These are phyloP conservation scores for Taurulus bubalis DNA, from an alignment of 2,113 vertebrate species.

Conservation along the genomic window DNA sequence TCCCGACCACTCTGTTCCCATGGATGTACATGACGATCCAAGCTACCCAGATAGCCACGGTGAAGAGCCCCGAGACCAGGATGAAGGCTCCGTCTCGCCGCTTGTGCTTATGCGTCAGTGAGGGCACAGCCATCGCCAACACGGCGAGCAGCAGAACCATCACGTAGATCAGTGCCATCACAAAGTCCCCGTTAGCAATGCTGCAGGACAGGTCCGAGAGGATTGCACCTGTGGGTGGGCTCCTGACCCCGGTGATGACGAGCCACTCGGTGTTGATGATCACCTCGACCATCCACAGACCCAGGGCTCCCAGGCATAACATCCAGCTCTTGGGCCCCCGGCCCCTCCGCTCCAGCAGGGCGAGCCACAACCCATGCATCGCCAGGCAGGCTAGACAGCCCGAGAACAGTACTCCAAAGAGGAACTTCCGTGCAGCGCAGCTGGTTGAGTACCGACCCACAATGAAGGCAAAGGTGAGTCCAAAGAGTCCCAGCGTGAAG, in stretches of 20 bases:
- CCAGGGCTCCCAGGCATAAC: conserved; percentile 84
- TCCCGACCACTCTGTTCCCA: conserved; percentile 77
- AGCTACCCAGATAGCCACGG: conserved; percentile 87
- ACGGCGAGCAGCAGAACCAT: conserved; percentile 87
- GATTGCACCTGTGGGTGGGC: rapidly evolving
- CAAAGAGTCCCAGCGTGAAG: conserved; percentile 92
- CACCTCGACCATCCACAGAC: conserved; percentile 89
- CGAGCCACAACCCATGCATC: conserved; percentile 88
- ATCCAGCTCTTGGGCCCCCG: conserved; percentile 84
- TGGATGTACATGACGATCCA: conserved; percentile 92
- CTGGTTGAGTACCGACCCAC: conserved; percentile 87
- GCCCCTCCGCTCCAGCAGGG: conserved; percentile 83
- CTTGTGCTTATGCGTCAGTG: conserved; percentile 83
- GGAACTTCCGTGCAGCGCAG: conserved; percentile 89
- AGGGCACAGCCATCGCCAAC: conserved; percentile 77
- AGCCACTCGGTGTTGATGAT: conserved; percentile 96
- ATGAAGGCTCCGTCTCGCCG: conserved; percentile 86
- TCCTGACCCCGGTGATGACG: conserved; percentile 85
- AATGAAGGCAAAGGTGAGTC: conserved; percentile 91
- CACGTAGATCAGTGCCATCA: conserved; percentile 91
- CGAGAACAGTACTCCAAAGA: conserved; percentile 91
- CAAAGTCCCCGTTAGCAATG: conserved; percentile 89
- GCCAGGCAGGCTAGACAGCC: conserved; percentile 91
- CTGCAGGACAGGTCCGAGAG: conserved; percentile 71
- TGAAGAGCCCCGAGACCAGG: conserved; percentile 84